Evolutionary conservation across 2,888 invertebrate species (phyloP), one percentile per base, ranked within the genome.

Genomic region (Keiferia lycopersicella): DNA sequence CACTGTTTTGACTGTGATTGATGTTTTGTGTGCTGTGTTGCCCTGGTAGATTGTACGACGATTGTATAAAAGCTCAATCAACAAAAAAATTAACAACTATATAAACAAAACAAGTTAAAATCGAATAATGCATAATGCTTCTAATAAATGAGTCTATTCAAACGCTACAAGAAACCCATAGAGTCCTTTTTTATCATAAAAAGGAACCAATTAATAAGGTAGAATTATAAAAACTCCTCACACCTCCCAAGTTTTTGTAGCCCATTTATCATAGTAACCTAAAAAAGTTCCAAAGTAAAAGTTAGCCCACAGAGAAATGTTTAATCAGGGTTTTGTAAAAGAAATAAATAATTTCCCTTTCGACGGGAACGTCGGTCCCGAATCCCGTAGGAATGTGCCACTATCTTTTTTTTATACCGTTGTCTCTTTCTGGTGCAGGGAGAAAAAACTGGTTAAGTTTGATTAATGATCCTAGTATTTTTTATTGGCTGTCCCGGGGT

Each of bases 321-420:
- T 64, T 66, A 68, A 63, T 65, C 66, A 69, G 64, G 58, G 65
- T 51, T 60, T 56, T 62, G 41, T 48, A 67, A 67, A 65, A 67
- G 57, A 60, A 59, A 62, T 50, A 61, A 65, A 66, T 61, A 64
- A 66, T 66, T 69, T 71, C 69, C 66, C 67, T 71, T 69, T 71
- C 69, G 58, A 58, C 65, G n/a, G n/a, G n/a, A n/a, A n/a, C n/a
- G n/a, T n/a, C n/a, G 61, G 63, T 61, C 45, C 61, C 64, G 62
- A 68, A 61, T 68, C 69, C 70, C 66, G 58, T 56, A 68, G 69
- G 70, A 70, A 70, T 70, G 68, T 61, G 45, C 56, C 63, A 64
- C 64, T 65, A 50, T 69, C 66, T 66, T 67, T 65, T n/a, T n/a
- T 68, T 50, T 63, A n/a, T 63, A 50, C 60, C 2, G 22, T 53